These are phyloP conservation scores for Thunnus maccoyii DNA, from an alignment of 2,113 vertebrate genomes.

Conservation along the genomic window DNA sequence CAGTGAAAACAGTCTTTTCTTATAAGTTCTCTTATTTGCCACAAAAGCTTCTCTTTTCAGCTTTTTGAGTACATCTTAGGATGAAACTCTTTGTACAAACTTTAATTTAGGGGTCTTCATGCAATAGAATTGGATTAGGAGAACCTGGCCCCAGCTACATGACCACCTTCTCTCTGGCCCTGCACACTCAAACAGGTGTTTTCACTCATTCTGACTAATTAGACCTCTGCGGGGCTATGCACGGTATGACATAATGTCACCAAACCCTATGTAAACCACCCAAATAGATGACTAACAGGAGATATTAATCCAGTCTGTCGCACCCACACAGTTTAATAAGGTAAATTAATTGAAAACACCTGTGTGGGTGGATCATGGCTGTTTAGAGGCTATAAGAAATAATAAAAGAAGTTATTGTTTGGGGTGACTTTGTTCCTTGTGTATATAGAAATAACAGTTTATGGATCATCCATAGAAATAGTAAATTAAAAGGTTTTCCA, in stretches of 20 bases:
- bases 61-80: no score
- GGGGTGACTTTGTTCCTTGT: neutral
- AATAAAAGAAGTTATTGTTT: neutral
- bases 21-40: no score
- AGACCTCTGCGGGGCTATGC: neutral
- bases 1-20: no score
- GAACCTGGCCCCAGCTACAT: no score
- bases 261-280: neutral
- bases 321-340: slow-evolving; percentile 4
- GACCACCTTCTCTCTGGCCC: no score
- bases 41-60: no score
- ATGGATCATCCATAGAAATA: neutral
- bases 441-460: slow-evolving; percentile 6
- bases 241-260: neutral
- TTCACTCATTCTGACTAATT: neutral
- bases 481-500: neutral
- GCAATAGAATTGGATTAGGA: no score
- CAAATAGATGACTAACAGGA: neutral
- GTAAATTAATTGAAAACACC: slow-evolving; percentile 17
- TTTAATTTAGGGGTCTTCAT: no score
- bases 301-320: neutral
- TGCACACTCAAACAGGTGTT: neutral
- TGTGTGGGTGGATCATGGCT: slow-evolving; percentile 18
- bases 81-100: no score
- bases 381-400: neutral